Evolutionary conservation across 2,888 invertebrate species (phyloP), one percentile per base, ranked within the genome.

Genomic region (Hanleya hanleyi): DNA sequence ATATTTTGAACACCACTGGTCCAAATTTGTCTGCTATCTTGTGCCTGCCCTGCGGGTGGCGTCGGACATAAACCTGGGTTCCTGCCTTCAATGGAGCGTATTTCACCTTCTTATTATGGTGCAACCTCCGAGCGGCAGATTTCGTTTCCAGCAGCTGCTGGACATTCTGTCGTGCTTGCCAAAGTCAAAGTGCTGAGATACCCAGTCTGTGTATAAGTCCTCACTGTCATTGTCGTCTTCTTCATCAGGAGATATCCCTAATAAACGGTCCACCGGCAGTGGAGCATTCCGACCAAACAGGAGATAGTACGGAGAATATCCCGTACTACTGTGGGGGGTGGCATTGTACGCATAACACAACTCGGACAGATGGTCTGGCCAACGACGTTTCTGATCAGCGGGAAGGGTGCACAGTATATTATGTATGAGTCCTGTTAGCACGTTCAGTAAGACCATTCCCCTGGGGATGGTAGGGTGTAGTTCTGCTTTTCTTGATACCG

Each of bases 381-480:
- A 75, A 29, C 50, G n/a, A 32, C 32, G 26, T 64, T 75, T 75
- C 18, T 64, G n/a, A 4, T 49, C 38, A 15, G 64, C 47, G 15
- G 61, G 37, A 4, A 75, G 65, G 22, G 69, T 69, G 18, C 57
- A 61, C n/a, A 75, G 26, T 29, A 72, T 35, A 38, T 72, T 41
- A 32, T 73, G 72, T 33, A 75, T n/a, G 29, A 3, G 75, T 75
- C 26, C 72, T 7, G 33, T 73, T 75, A 33, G 73, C 73, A 6
- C 72, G 12, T 33, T 75, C 72, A 47, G 64, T 69, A 15, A 51
- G 64, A 15, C 64, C 36, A 41, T 75, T 75, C 26, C 69, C 65
- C 32, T 69, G 51, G 5, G 65, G 72, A 32, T 74, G 74, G 38
- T 76, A 76, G 18, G 73, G 70, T 9, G 67, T 76, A 15, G 76